Base-by-base conservation (phyloP, 2,113 vertebrate species). In the Eubucco bourcierii region DNA sequence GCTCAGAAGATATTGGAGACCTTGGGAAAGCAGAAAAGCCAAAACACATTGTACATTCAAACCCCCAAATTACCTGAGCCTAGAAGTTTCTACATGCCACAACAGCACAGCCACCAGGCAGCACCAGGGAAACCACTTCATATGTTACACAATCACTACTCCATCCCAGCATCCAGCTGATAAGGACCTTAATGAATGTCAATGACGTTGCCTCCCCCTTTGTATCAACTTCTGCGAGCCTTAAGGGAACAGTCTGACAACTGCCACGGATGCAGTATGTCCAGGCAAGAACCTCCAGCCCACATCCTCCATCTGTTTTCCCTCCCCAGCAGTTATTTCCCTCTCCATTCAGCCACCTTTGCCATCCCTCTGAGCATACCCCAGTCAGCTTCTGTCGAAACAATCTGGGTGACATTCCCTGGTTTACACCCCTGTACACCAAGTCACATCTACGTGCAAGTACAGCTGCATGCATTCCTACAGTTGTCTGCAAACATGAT, bases 231-330 rank as follows among this genome's bases (percentile, higher is more conserved):
- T 39, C 64, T 65, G 7, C 5, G 65, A 65, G 46, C 25, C 37
- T 56, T 37, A 21, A 44, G 15, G 33, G 52, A 85, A 37, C 34
- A 70, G 55, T 5, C 19, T 59, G 39, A 70, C 23, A 37, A 29
- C 39, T 7, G 37, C 46, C 20, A 27, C 0, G 1, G 73, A 2
- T 47, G 53, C 3, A 31, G 76, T 28, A 15, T 0, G 11, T 1
- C 19, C 27, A 20, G 23, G 59, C 33, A 61, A 65, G 37, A 44
- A 25, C 18, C 29, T 24, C 8, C 23, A 88, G 72, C 20, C 50
- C 53, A 20, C 25, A 55, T 4, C 8, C 15, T 28, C 23, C 3
- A 0, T 4, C 82, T 27, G 14, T 7, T 41, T 46, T 58, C 55
- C 60, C 73, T 75, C 64, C 59, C 0, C 1, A 53, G 72, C 74